Evolutionary conservation across 1,140 invertebrate genomes (phyloP), one percentile per base, ranked within the genome.

Genomic region (Plodia interpunctella): DNA sequence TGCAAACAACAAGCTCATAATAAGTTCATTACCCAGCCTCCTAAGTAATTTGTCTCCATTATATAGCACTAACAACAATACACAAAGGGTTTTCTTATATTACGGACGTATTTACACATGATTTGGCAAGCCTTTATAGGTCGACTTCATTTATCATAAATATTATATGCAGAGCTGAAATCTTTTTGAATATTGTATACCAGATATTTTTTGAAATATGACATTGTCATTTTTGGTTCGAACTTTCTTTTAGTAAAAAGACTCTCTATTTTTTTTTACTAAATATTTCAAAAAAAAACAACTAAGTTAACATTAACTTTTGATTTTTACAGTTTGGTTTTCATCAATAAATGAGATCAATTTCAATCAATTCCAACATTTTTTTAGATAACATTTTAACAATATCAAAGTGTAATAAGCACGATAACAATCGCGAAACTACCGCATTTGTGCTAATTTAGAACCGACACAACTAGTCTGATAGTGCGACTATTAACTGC

Each of bases 11-110:
- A 28, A 54, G 5, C 52, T n/a, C 15, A 54, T 54, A 15, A 54
- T 51, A 52, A 49, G 25, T 50, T 51, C 49, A 58, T 58, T 32
- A 44, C 57, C 8, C 19, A 21, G 49, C 10, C 38, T 44, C 49
- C 38, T 10, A 44, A 44, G 38, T 44, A 44, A 44, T 44, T 44
- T 44, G 38, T 44, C 38, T 44, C 38, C 38, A 44, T 44, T 44
- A 44, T 44, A 44, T 15, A 44, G 38, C 38, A 44, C 38, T 44
- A 44, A 44, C 38, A 44, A 44, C 38, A 44, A 44, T 44, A 15
- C 38, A 44, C 38, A 44, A 44, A 44, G 38, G 38, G 38, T 44
- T 44, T 35, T 44, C 38, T 44, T 44, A 44, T 44, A 44, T 10
- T 32, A 32, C 30, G 30, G 30, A 32, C 30, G 11, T 11, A 32